Conservation (phyloP, 2,888 invertebrate genomes). For the Xestia ashworthii region DNA sequence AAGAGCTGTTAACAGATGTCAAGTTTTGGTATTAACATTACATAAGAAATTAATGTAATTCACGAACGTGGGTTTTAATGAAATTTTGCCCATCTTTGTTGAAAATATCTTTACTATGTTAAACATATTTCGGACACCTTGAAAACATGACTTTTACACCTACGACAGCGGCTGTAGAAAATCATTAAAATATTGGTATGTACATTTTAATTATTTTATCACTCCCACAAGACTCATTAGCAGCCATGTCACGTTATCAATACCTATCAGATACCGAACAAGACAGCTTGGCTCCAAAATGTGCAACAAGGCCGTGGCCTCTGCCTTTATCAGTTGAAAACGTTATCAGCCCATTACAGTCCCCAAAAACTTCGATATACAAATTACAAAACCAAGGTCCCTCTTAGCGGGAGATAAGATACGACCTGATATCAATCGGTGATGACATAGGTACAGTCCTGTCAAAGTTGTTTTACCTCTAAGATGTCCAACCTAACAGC, state of each 20-base stretch:
- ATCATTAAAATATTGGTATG: neutral
- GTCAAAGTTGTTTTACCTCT: neutral
- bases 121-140: conserved; percentile 6
- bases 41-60: conserved; percentile 16
- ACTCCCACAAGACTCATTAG: conserved; percentile 16
- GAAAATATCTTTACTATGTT: neutral
- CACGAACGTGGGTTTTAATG: conserved; percentile 17
- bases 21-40: conserved; percentile 5
- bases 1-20: neutral
- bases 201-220: conserved; percentile 14
- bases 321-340: conserved; percentile 33
- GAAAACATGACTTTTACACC: conserved; percentile 1
- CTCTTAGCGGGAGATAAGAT: conserved; percentile 63
- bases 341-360: conserved; percentile 30
- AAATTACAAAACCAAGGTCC: conserved; percentile 56
- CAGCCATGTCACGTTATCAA: conserved; percentile 22
- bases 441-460: conserved; percentile 24
- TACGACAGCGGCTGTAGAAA: neutral
- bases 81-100: conserved; percentile 18
- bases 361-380: conserved; percentile 39
- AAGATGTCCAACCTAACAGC: neutral
- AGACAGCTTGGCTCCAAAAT: conserved; percentile 59
- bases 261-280: conserved; percentile 26
- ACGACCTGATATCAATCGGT: conserved; percentile 58
- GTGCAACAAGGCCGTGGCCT: conserved; percentile 49